Base-by-base conservation (phyloP, 2,888 invertebrate species). In the Pediacus dermestoides region DNA sequence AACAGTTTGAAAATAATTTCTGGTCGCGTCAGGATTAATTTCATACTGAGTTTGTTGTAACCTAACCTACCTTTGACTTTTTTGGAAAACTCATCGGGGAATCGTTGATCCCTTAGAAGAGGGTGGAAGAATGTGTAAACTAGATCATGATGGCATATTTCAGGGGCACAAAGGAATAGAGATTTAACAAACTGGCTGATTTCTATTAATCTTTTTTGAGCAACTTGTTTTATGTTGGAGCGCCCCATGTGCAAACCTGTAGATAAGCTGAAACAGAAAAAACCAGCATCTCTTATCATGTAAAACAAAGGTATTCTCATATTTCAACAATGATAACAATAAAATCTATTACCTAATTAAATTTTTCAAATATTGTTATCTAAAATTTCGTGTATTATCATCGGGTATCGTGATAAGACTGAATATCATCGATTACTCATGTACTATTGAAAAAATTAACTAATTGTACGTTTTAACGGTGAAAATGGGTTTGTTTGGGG, bases 91-190 rank as follows among this genome's bases (percentile, higher is more conserved):
- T 89, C 82, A 55, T 87, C 86, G 7, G 86, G 83, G 60, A 89
- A 89, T 66, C 93, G 90, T 70, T 95, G 94, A 71, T 97, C 97
- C 47, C 96, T 74, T 45, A 95, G 71, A 46, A 97, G 71, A 2
- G 96, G 94, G 73, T 99, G 99, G 74, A 97, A 97, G 75, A 99
- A 99, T 1, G 97, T 99, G 67, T 97, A 97, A 1, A 99, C 94
- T 36, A 99, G 76, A 69, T 95, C 93, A 4, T 87, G 89, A 73
- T 97, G 95, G 0, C 92, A 85, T 54, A 99, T 92, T 74, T 97
- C 96, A 52, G 90, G 86, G 0, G 92, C 87, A 61, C 93, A 81
- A 57, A 76, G 75, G 70, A 94, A 91, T 36, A 99, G 73, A 0
- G 89, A 86, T 28, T 81, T 76, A 3, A 99, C 77, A 70, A 97